Evolutionary conservation across 2,797 vertebrate genomes (phyloP), one percentile per base, ranked within the genome.

Genomic region (Chelonia mydas): DNA sequence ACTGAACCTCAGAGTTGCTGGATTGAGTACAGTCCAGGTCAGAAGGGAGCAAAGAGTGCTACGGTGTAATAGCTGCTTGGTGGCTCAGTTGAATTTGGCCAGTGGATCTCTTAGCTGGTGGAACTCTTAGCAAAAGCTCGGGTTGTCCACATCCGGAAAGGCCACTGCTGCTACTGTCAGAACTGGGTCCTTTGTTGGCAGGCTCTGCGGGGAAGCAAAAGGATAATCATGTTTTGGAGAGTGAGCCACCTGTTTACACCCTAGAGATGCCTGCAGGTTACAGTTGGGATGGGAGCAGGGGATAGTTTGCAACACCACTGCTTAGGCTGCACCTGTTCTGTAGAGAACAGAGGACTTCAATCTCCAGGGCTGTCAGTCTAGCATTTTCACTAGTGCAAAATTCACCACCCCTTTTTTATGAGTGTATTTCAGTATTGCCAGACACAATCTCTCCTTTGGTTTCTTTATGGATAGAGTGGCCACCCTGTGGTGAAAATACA

Each of bases 361-460:
- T n/a, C 61, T 91, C 19, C n/a, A 81, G 81, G 37, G 33, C 33
- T 87, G n/a, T 45, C 83, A 33, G 10, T 78, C 49, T 65, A 92
- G 80, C 45, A 84, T 84, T 93, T 86, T 90, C 94, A 59, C 65
- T 77, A 94, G 87, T 15, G 80, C 83, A 84, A 80, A 83, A 86
- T 50, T 27, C 89, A 84, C 86, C 21, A 31, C 81, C 80, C 49
- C 11, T 86, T 82, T 90, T 92, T 78, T 88, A 89, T 21, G 88
- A 93, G 93, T 89, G 25, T 2, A 5, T 92, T 77, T 83, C 54
- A 95, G 94, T 96, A 28, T 86, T 94, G 86, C 87, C 93, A 96
- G 95, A 74, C 86, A 89, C 0, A 0, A 81, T 79, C 59, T 95
- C 79, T 85, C 89, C 80, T 90, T 89, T 55, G 65, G 84, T 88